Base-by-base conservation (phyloP, 2,888 invertebrate species). In the Beris morrisii region DNA sequence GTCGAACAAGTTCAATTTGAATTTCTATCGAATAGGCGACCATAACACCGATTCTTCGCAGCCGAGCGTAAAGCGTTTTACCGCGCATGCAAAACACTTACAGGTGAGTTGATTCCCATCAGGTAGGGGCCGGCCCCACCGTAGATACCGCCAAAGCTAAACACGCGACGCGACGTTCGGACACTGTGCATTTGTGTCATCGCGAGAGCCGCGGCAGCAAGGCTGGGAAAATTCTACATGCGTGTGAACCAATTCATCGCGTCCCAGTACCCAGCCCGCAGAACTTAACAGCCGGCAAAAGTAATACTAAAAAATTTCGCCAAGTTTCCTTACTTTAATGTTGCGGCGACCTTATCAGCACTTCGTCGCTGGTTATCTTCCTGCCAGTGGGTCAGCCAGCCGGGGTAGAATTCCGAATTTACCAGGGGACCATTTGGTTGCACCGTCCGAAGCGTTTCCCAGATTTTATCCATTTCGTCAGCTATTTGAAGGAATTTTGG, bases 371-470 rank as follows among this genome's bases (percentile, higher is more conserved):
- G 86, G 69, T 90, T 85, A 0, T 79, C 75, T 73, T 88, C 86
- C 58, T 89, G 89, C 95, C 96, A 96, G 75, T 93, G 90, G 5
- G 93, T 91, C 59, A 96, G 78, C 96, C 96, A 96, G 11, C 95
- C 95, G 0, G 93, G 88, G 81, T 96, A 96, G 80, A 86, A 96
- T 79, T 95, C 95, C 0, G 93, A 93, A 80, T 96, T 96, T 65
- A 95, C 92, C 67, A 92, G 76, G 0, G 96, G 96, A 0, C 95
- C 95, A 69, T 84, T 79, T 0, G 85, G 84, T 75, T 86, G 84
- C 66, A 82, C 82, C 0, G 69, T 71, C 1, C 88, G 83, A 70
- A 88, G 78, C 2, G 75, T 72, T 54, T 74, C 71, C 77, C 86
- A 88, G 45, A 79, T 74, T 1, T 74, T 61, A 4, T 77, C 75